Conservation (phyloP, 2,888 invertebrate genomes). For the Willowsia nigromaculata region DNA sequence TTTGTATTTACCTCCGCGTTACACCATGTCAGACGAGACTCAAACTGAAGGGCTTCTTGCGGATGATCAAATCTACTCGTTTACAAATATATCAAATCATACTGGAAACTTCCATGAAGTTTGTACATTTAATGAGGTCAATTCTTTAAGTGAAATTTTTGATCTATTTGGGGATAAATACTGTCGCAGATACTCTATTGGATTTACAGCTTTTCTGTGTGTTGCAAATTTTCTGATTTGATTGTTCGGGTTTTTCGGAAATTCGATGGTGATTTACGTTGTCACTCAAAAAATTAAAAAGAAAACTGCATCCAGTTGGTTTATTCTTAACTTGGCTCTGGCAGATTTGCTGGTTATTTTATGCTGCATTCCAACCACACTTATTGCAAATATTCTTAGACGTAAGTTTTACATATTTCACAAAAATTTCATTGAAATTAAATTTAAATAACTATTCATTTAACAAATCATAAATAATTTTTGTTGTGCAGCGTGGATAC, state of each 20-base stretch:
- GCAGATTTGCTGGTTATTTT: conserved; percentile 96
- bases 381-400: conserved; percentile 83
- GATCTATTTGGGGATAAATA: not conserved
- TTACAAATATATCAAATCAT: too few relatives aligned
- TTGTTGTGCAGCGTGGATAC: not conserved
- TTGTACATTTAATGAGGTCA: not conserved
- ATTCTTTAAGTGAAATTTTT: not conserved
- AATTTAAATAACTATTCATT: not conserved
- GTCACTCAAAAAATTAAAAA: conserved; percentile 92
- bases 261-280: conserved; percentile 93
- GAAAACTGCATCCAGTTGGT: conserved; percentile 88
- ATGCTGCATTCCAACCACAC: conserved; percentile 94
- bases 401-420: not conserved
- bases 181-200: conserved; percentile 10
- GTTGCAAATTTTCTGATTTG: conserved; percentile 93
- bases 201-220: conserved; percentile 84
- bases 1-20: too few relatives aligned
- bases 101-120: not conserved
- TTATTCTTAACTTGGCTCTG: conserved; percentile 95
- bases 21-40: too few relatives aligned
- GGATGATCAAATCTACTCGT: too few relatives aligned
- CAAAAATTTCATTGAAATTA: not conserved
- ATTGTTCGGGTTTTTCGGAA: conserved; percentile 91
- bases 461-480: not conserved
- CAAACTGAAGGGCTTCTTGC: too few relatives aligned